phyloP scores from a whole-genome alignment of 1,140 invertebrate species.

The Lepidurus arcticus region DNA sequence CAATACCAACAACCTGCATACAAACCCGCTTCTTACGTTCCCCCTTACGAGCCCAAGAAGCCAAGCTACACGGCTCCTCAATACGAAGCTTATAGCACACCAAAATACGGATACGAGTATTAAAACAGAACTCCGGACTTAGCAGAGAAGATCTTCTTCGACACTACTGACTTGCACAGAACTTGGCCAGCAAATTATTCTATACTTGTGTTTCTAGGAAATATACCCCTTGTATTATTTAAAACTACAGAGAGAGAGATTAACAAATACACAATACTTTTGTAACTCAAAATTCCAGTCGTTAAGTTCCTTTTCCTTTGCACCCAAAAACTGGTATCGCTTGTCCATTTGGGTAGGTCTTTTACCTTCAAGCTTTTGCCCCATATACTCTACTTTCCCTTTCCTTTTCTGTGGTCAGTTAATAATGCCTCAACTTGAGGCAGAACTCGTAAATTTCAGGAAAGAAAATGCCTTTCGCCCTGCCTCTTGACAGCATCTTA shows the following conservation, averaged over 20 bases:
- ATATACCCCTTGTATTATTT: neutral
- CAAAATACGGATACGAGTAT: neutral
- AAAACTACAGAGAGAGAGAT: neutral
- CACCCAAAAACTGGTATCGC: too few species aligned
- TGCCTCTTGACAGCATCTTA: too few species aligned
- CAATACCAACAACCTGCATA: neutral
- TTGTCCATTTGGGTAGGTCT: too few species aligned
- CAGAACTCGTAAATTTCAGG: too few species aligned
- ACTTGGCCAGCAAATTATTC: neutral
- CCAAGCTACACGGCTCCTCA: neutral
- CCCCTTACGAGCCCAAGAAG: neutral
- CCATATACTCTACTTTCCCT: too few species aligned
- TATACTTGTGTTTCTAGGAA: neutral
- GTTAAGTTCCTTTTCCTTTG: too few species aligned
- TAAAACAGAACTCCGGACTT: neutral
- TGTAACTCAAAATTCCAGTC: neutral
- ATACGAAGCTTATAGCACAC: neutral
- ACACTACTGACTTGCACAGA: neutral
- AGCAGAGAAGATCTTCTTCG: neutral
- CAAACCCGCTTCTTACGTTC: neutral
- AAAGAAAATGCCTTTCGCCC: too few species aligned
- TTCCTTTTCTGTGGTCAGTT: too few species aligned
- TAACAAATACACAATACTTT: neutral
- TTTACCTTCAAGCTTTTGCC: too few species aligned
- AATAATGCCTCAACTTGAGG: too few species aligned